phyloP scores from a whole-genome alignment of 2,888 invertebrate genomes.

The Zhuqinia jingwanae region DNA sequence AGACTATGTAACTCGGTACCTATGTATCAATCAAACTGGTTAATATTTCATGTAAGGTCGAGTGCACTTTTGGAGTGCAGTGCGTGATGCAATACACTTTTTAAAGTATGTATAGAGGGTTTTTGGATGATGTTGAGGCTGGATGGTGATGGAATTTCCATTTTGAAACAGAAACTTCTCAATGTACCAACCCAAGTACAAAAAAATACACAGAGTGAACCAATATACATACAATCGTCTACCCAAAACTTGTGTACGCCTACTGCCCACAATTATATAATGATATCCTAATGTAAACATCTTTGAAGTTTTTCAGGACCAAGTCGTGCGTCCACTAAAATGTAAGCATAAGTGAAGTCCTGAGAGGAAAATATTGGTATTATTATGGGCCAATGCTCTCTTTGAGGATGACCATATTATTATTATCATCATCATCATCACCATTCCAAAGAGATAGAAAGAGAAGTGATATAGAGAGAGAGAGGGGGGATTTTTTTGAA shows the following conservation, averaged over 20 bases:
- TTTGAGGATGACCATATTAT: neutral
- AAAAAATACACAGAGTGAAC: neutral
- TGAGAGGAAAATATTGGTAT: too few relatives aligned
- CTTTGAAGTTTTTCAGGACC: too few relatives aligned
- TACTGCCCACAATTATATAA: too few relatives aligned
- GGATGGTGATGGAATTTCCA: constrained; percentile 5
- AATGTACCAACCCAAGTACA: neutral
- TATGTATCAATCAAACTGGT: constrained; percentile 21
- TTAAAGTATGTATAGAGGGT: neutral
- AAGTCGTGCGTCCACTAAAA: too few relatives aligned
- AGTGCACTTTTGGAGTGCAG: neutral
- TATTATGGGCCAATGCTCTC: too few relatives aligned
- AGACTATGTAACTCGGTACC: too few relatives aligned
- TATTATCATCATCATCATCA: neutral
- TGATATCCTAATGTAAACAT: too few relatives aligned
- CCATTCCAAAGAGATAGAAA: too few relatives aligned
- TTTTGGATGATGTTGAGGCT: neutral
- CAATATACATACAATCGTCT: neutral
- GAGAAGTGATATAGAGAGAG: too few relatives aligned
- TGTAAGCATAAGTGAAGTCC: too few relatives aligned
- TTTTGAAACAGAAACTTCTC: neutral
- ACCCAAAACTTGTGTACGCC: neutral
- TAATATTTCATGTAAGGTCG: constrained; percentile 40
- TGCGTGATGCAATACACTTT: neutral
- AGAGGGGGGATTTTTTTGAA: too few relatives aligned